A percentile compares a stretch with the other conserved stretches of the same genome.
Conservation (phyloP, 2,888 invertebrate genomes). For the Himalopsyche anomala region DNA sequence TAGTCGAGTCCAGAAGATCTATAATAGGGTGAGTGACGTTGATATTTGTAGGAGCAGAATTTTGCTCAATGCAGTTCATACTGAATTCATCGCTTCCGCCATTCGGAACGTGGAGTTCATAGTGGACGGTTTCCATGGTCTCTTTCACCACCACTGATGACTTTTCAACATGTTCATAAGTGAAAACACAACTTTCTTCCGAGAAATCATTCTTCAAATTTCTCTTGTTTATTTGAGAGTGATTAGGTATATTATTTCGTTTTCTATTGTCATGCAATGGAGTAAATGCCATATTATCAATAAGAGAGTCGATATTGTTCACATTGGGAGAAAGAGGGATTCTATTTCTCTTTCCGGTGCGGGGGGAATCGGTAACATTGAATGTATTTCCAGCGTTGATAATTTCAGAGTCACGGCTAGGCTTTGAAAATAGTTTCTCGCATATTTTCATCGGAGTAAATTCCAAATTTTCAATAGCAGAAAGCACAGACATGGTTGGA, state of each 20-base stretch:
- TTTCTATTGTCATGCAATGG: constrained; percentile 39
- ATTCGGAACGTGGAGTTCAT: neutral
- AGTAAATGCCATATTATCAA: constrained; percentile 57
- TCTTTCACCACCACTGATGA: neutral
- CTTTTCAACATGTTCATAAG: constrained; percentile 17
- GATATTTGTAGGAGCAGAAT: constrained; percentile 5
- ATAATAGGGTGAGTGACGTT: constrained; percentile 64
- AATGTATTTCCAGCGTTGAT: constrained; percentile 37
- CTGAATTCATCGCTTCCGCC: constrained; percentile 16
- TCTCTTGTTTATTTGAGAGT: neutral
- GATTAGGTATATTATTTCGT: neutral
- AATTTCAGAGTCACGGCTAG: constrained; percentile 10
- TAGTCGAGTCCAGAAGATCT: constrained; percentile 59
- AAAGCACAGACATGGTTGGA: constrained; percentile 54
- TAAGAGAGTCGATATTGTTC: constrained; percentile 47
- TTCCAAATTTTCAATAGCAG: constrained; percentile 63
- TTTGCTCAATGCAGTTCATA: constrained; percentile 29
- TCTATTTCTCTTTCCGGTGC: neutral
- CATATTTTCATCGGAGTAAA: constrained; percentile 57
- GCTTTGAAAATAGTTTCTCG: constrained; percentile 37
- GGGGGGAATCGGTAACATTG: constrained; percentile 6
- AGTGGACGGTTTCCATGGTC: neutral
- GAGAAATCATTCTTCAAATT: neutral
- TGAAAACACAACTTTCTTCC: neutral
- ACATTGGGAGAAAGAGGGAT: neutral